Percentiles rank a stretch among this genome's conserved stretches.
Evolutionary conservation across 2,797 vertebrate genomes (phyloP).

Genomic region (Acrocephalus scirpaceus): DNA sequence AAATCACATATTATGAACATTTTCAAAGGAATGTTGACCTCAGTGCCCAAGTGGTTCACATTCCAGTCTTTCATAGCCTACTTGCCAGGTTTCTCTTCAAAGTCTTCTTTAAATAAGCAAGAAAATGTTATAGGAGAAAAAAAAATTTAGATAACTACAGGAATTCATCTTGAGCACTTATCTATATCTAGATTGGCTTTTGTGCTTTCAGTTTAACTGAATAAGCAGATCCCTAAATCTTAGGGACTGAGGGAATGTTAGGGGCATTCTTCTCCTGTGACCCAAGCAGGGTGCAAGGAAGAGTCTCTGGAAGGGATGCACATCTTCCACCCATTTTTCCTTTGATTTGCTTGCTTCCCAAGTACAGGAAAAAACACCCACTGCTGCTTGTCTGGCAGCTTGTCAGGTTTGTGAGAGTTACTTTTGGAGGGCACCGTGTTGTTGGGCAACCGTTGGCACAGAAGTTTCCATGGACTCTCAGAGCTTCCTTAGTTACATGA

Average conservation of each 20-base stretch:
- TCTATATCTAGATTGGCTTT: neutral
- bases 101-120: neutral
- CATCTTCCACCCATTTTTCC: neutral
- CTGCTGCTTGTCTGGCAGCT: neutral
- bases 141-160: neutral
- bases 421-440: neutral
- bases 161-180: conserved; percentile 1
- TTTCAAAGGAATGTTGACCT: neutral
- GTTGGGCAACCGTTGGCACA: neutral
- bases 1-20: accelerated
- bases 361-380: neutral
- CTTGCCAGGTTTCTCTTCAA: neutral
- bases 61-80: neutral
- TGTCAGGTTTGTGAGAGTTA: neutral
- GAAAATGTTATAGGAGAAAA: neutral
- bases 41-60: neutral
- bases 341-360: neutral
- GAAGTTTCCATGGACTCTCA: neutral
- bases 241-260: neutral
- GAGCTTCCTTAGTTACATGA: neutral
- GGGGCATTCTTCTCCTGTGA: neutral
- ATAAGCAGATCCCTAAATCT: neutral
- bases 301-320: neutral
- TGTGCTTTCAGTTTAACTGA: neutral
- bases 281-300: neutral